These are phyloP conservation scores for Tragelaphus strepsiceros DNA, from an alignment of 2,113 vertebrate species.

Conservation along the genomic window DNA sequence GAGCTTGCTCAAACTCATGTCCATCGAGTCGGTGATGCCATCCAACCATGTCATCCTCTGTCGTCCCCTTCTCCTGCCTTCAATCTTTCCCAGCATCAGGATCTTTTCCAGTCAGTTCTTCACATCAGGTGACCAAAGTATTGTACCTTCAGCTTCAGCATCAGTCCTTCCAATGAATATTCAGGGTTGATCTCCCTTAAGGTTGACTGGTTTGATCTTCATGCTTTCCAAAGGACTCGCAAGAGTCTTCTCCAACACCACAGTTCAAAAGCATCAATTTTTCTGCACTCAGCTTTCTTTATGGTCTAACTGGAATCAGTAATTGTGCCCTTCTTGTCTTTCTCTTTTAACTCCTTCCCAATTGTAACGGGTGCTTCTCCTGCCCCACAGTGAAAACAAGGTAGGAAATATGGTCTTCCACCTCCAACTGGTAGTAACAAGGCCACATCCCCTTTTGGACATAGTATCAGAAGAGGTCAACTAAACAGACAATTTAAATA, in stretches of 20 bases:
- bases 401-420: neutral
- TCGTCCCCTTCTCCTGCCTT: neutral
- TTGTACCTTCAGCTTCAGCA: neutral
- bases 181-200: neutral
- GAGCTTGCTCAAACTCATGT: neutral
- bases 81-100: neutral
- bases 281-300: neutral
- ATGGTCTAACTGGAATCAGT: neutral
- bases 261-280: neutral
- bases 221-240: neutral
- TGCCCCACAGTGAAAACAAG: neutral
- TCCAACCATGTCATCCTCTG: neutral
- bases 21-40: neutral
- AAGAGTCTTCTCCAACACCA: neutral
- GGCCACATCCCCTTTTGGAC: neutral
- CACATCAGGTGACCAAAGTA: neutral
- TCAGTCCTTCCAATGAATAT: neutral
- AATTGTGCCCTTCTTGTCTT: neutral
- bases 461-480: neutral
- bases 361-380: neutral
- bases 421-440: neutral
- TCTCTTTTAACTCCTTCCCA: neutral
- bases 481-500: constrained; percentile 23
- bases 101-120: neutral
- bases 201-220: neutral